A percentile compares a stretch with the other conserved stretches of the same genome.
These are phyloP conservation scores for Drosophila persimilis DNA, from an alignment of 1,140 invertebrate species.

Conservation along the genomic window DNA sequence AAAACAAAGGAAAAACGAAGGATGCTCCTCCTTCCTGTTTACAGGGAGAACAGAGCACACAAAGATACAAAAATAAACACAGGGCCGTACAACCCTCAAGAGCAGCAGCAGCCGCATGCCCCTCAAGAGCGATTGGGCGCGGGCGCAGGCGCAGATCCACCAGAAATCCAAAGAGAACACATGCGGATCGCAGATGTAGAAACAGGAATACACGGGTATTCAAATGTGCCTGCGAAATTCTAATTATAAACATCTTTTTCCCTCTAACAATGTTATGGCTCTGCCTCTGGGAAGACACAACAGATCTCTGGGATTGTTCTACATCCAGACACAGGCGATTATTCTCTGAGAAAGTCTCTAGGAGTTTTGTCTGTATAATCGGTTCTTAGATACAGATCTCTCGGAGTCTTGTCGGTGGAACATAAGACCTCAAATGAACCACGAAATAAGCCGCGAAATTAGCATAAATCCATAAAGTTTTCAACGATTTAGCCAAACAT, in stretches of 20 bases:
- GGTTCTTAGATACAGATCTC: no score
- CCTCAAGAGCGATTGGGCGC: neutral
- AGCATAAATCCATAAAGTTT: conserved; percentile 76
- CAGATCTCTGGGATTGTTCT: conserved; percentile 5
- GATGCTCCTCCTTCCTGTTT: conserved; percentile 35
- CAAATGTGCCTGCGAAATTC: no score
- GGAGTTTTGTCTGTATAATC: no score
- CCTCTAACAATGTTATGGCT: no score
- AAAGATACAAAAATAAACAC: conserved; percentile 40
- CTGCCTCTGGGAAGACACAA: neutral
- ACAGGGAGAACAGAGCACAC: conserved; percentile 10
- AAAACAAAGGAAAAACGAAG: conserved; percentile 5
- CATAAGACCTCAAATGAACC: conserved; percentile 32
- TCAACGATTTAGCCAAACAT: conserved; percentile 1
- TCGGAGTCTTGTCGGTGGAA: no score
- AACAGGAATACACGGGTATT: conserved; percentile 46
- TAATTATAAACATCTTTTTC: no score
- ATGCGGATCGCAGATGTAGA: no score
- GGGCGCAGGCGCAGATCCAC: conserved; percentile 33
- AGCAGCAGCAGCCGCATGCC: conserved; percentile 5
- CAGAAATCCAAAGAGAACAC: no score
- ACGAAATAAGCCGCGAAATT: conserved; percentile 62
- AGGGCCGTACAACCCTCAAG: neutral
- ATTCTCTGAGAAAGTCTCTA: no score
- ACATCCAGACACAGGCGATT: neutral